A percentile compares a stretch with the other conserved stretches of the same genome.
Conservation (phyloP, 2,113 vertebrate species). For the Mormyrus lacerda region DNA sequence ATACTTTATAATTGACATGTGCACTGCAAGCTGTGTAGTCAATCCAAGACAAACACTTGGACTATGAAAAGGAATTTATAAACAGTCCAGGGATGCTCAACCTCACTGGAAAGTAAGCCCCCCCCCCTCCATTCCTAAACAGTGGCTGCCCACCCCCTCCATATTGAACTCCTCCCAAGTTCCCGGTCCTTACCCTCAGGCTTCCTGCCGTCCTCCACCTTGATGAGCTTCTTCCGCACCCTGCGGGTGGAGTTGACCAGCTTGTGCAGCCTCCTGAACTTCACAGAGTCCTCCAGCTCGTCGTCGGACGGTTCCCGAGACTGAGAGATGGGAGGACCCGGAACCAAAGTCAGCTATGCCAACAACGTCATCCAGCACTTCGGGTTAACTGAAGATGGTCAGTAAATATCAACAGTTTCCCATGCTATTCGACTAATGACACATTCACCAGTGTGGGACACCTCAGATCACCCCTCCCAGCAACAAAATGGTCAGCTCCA, state of each 20-base stretch:
- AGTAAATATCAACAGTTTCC: neutral
- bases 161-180: neutral
- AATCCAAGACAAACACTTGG: neutral
- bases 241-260: constrained; percentile 94
- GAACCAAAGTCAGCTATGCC: neutral
- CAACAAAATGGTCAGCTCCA: neutral
- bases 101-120: neutral
- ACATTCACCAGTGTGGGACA: neutral
- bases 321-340: constrained; percentile 56
- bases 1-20: neutral
- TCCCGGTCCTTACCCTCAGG: constrained; percentile 72
- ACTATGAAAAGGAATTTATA: neutral
- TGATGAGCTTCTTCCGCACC: constrained; percentile 91
- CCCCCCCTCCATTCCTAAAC: neutral
- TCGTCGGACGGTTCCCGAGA: constrained; percentile 96
- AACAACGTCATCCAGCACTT: neutral
- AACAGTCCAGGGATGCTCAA: neutral
- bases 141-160: neutral
- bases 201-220: constrained; percentile 92
- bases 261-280: constrained; percentile 95
- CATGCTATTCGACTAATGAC: neutral
- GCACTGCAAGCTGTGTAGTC: neutral
- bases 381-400: neutral
- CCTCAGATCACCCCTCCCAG: neutral
- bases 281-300: constrained; percentile 91